Conservation (phyloP, 2,113 vertebrate species). For the Chamaea fasciata region DNA sequence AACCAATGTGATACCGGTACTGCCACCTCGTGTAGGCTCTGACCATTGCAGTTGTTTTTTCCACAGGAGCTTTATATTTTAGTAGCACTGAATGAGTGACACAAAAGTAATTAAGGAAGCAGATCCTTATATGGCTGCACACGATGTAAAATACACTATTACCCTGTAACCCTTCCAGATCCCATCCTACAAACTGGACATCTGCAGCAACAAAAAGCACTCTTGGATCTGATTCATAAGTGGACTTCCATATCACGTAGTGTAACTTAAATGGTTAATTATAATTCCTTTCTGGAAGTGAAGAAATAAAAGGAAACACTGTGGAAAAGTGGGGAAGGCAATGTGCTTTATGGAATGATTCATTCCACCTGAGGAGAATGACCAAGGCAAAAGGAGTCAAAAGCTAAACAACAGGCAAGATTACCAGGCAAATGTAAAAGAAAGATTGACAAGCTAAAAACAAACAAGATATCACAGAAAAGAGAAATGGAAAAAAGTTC, state of each 20-base stretch:
- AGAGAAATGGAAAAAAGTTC: neutral
- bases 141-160: fast-evolving
- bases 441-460: neutral
- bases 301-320: neutral
- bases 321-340: neutral
- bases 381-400: neutral
- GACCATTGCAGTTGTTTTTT: neutral
- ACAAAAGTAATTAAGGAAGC: neutral
- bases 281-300: neutral
- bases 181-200: neutral
- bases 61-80: neutral
- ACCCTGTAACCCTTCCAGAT: neutral
- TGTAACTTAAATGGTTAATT: neutral
- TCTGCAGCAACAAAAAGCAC: neutral
- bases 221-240: neutral
- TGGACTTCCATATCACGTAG: neutral
- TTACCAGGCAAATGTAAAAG: neutral
- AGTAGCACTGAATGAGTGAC: neutral
- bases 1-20: neutral
- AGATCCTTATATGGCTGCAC: neutral
- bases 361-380: neutral
- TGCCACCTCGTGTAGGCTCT: conserved; percentile 40
- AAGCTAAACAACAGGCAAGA: neutral
- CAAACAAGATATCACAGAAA: fast-evolving
- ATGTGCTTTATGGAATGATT: neutral